phyloP scores from a whole-genome alignment of 2,888 invertebrate genomes.

The Drosophila infuscata region DNA sequence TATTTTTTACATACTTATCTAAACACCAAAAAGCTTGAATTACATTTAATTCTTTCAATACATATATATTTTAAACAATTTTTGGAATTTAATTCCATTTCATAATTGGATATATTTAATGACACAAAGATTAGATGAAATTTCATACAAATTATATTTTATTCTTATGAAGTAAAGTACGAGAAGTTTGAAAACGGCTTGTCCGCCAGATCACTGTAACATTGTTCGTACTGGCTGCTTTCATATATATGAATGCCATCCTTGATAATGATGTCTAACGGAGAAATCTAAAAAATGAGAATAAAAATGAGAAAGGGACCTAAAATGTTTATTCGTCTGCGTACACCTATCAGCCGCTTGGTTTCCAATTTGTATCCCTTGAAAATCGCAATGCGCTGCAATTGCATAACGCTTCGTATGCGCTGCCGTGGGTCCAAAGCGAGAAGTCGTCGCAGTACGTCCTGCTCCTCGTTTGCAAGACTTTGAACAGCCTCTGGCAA shows the following conservation, averaged over 20 bases:
- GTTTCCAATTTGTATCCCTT: constrained; percentile 1
- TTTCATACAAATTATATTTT: neutral
- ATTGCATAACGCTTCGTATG: neutral
- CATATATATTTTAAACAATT: neutral
- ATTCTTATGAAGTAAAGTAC: neutral
- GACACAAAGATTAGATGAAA: neutral
- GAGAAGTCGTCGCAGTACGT: neutral
- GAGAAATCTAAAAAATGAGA: neutral
- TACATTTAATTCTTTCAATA: neutral
- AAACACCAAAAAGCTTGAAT: neutral
- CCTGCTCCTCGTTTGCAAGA: neutral
- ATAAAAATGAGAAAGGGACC: neutral
- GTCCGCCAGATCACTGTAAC: neutral
- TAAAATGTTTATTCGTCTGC: neutral
- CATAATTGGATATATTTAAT: neutral
- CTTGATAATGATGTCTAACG: neutral
- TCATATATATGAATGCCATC: constrained; percentile 1
- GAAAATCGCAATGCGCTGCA: neutral
- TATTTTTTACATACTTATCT: neutral
- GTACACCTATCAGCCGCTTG: neutral
- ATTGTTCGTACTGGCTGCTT: neutral
- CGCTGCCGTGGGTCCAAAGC: neutral
- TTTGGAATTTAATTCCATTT: neutral
- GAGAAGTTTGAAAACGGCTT: neutral
- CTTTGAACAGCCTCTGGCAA: neutral